Base-by-base conservation (phyloP, 1,140 invertebrate genomes). In the Neelides sp. region DNA sequence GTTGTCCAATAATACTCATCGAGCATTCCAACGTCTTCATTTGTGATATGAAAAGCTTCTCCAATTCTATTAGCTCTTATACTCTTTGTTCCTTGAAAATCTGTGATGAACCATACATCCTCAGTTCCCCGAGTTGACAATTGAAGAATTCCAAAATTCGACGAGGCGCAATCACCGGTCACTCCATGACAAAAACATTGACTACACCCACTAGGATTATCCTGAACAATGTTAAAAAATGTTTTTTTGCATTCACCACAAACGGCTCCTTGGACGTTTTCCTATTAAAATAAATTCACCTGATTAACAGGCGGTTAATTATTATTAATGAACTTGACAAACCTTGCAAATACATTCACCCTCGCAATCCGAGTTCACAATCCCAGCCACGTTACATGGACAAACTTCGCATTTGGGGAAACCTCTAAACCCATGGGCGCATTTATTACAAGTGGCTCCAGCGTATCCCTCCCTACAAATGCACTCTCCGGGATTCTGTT, bases 121-220 rank as follows among this genome's bases (percentile, higher is more conserved):
- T n/a, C 24, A 39, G n/a, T 15, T 7, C 41, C 44, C 7, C n/a
- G 44, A 13, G 54, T 54, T 48, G 51, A 10, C n/a, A 40, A 43
- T 19, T 20, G 2, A n/a, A 40, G 20, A 8, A 43, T 34, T 30
- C 45, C 43, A 24, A 50, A 53, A 23, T 48, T 45, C 4, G 55
- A 61, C 2, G 55, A 61, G 5, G 30, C 68, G 62, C 94, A 98
- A 17, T 73, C 66, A 19, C 72, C 69, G 1, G 80, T 81, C 3
- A 90, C 74, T 24, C 87, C 90, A 20, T 91, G 96, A 68, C 94
- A 98, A 71, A 85, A 94, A 68, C 94, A 98, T 8, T 76, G 66
- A 1, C 78, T 69, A 64, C 95, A 98, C 2, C 94, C 94, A 15
- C 81, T 73, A 0, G 78, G 70, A 66, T 94, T 84, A 1, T 77